These are phyloP conservation scores for Sebastes diploproa DNA, from an alignment of 2,797 vertebrate genomes.

Conservation along the genomic window DNA sequence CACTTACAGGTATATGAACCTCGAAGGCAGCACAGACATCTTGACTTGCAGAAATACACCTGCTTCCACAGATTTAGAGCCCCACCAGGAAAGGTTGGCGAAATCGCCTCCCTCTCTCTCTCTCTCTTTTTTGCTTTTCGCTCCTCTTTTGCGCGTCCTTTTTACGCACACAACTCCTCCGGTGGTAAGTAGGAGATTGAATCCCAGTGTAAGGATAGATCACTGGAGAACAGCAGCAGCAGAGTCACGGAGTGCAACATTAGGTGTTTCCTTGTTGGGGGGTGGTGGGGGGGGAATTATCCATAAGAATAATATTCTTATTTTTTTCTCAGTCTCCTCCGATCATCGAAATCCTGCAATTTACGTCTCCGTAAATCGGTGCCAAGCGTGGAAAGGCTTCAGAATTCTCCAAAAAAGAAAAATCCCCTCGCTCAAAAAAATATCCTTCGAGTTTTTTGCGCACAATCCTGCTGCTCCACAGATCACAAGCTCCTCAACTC, in stretches of 20 bases:
- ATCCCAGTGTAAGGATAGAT: conserved; percentile 77
- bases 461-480: conserved; percentile 56
- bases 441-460: conserved; percentile 58
- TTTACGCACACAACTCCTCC: conserved; percentile 81
- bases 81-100: conserved; percentile 69
- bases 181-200: conserved; percentile 67
- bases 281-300: conserved; percentile 42
- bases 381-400: conserved; percentile 45
- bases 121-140: conserved; percentile 37
- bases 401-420: conserved; percentile 41
- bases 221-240: conserved; percentile 68
- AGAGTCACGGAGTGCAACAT: conserved; percentile 81
- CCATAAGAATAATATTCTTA: conserved; percentile 19
- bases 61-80: conserved; percentile 82
- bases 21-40: conserved; percentile 86
- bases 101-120: conserved; percentile 60
- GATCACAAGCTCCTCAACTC: conserved; percentile 68
- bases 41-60: conserved; percentile 80
- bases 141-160: conserved; percentile 67
- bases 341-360: conserved; percentile 32
- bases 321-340: conserved; percentile 44
- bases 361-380: conserved; percentile 44
- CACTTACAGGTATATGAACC: conserved; percentile 88
- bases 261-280: conserved; percentile 79
- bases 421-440: conserved; percentile 21